Evolutionary conservation across 2,113 vertebrate species (phyloP).

Genomic region (Carlito syrichta): DNA sequence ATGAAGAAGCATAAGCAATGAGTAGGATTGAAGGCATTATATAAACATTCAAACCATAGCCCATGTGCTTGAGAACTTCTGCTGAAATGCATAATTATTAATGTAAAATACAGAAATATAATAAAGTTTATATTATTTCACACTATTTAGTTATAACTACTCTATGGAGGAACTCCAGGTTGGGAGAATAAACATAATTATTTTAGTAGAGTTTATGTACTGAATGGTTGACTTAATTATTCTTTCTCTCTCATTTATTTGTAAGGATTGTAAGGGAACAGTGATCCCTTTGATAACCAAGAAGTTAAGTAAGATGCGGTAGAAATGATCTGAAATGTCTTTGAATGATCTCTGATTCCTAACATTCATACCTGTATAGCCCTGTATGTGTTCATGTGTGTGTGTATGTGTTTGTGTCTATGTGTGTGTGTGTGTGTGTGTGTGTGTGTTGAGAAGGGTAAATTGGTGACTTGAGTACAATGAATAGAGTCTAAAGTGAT

Average conservation of each 20-base stretch:
- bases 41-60: background rate
- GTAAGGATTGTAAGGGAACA: background rate
- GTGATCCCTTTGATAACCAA: background rate
- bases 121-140: background rate
- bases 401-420: too few species aligned
- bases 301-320: background rate
- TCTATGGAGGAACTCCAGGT: background rate
- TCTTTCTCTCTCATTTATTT: background rate
- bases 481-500: background rate
- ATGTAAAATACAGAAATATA: background rate
- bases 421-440: background rate
- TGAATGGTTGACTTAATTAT: fast-evolving
- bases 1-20: background rate
- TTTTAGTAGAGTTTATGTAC: background rate
- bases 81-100: background rate
- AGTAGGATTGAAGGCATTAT: background rate
- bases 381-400: too few species aligned
- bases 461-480: background rate
- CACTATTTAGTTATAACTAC: background rate
- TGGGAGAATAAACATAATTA: background rate
- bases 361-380: fast-evolving
- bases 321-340: background rate
- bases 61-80: background rate
- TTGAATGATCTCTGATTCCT: background rate
- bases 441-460: background rate